A percentile compares a stretch with the other conserved stretches of the same genome.
phyloP scores from a whole-genome alignment of 2,888 invertebrate genomes.

The Aspidapion aeneum region DNA sequence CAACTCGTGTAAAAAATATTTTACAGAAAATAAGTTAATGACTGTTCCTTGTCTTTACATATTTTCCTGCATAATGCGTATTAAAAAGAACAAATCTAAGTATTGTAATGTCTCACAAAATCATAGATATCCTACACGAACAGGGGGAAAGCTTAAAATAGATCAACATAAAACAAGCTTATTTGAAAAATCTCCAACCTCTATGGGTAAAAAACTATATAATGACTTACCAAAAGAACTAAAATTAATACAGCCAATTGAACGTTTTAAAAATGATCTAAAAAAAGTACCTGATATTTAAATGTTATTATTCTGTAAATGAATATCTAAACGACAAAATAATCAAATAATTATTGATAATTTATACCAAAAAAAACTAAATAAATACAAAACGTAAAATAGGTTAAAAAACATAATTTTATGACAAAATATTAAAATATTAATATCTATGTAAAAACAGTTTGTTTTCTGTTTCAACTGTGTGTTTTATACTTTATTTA shows the following conservation, averaged over 20 bases:
- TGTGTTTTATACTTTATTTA: no score
- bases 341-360: background rate
- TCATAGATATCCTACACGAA: background rate
- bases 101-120: no score
- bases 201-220: background rate
- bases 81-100: no score
- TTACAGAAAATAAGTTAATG: background rate
- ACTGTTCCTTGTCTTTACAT: background rate
- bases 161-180: background rate
- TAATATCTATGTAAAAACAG: no score
- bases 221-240: background rate
- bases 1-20: no score
- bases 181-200: background rate
- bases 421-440: no score
- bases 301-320: background rate
- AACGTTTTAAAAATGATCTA: background rate
- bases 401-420: no score
- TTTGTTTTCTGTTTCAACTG: no score
- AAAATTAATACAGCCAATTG: background rate
- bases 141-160: background rate
- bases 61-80: background rate
- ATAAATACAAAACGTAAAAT: no score
- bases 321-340: background rate
- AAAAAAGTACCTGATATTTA: background rate
- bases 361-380: no score